A percentile compares a stretch with the other conserved stretches of the same genome.
Conservation (phyloP, 2,797 vertebrate genomes). For the Malacoraja senta region DNA sequence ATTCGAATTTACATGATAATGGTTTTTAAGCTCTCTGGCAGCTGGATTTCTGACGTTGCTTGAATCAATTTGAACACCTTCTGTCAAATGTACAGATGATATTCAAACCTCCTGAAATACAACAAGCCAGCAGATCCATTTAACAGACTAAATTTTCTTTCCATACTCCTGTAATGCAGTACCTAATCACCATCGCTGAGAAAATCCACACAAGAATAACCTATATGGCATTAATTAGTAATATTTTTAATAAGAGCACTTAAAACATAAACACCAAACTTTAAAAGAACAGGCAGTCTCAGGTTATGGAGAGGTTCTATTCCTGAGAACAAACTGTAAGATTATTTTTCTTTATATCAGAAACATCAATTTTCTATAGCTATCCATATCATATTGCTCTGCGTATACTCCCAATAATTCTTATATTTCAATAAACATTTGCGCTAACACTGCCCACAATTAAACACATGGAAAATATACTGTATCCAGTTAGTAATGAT, state of each 20-base stretch:
- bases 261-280: not conserved
- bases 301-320: too few relatives aligned
- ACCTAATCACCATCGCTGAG: not conserved
- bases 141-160: not conserved
- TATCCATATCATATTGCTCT: too few relatives aligned
- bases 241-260: not conserved
- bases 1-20: not conserved
- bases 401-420: too few relatives aligned
- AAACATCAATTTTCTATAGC: too few relatives aligned
- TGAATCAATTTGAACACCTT: not conserved
- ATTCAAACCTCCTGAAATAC: not conserved
- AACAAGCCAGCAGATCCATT: not conserved
- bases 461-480: too few relatives aligned
- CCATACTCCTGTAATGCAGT: not conserved
- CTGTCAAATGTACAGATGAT: not conserved
- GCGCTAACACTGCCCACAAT: too few relatives aligned
- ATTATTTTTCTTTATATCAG: too few relatives aligned
- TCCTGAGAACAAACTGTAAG: too few relatives aligned
- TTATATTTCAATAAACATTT: too few relatives aligned
- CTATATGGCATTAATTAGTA: not conserved
- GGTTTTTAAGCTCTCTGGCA: constrained; percentile 4
- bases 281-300: not conserved
- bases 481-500: too few relatives aligned
- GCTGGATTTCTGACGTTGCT: not conserved
- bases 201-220: not conserved